phyloP scores from a whole-genome alignment of 2,888 invertebrate species.

The Ellobium chinense region DNA sequence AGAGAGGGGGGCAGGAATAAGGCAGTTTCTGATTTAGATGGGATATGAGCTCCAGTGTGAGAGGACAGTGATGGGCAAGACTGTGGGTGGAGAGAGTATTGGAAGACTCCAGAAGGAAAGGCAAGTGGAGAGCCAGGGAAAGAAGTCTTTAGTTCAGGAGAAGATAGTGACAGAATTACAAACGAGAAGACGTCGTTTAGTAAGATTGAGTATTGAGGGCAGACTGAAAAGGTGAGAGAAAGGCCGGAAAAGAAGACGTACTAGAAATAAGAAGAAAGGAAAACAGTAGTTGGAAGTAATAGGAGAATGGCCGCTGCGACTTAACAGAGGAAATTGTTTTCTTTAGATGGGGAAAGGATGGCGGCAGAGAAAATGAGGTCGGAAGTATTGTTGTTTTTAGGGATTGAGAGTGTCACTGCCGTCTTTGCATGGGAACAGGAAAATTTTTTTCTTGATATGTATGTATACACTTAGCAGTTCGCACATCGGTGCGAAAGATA shows the following conservation, averaged over 20 bases:
- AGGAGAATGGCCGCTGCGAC: neutral
- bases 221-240: neutral
- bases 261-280: neutral
- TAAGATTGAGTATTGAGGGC: neutral
- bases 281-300: neutral
- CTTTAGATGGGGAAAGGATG: neutral
- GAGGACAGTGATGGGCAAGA: neutral
- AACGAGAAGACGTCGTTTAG: neutral
- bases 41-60: too few relatives aligned
- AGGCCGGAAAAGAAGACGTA: neutral
- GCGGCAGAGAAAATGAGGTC: neutral
- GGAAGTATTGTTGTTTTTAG: neutral
- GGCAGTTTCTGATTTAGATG: too few relatives aligned
- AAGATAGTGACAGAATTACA: neutral
- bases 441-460: too few relatives aligned
- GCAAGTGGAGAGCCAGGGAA: neutral
- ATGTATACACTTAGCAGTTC: too few relatives aligned
- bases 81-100: neutral
- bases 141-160: too few relatives aligned
- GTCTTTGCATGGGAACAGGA: too few relatives aligned
- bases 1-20: constrained; percentile 1
- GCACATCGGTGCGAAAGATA: neutral
- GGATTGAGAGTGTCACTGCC: neutral
- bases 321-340: neutral
- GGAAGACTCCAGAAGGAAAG: neutral